These are phyloP conservation scores for Antechinus stuartii DNA, from an alignment of 2,113 vertebrate species.

Conservation along the genomic window DNA sequence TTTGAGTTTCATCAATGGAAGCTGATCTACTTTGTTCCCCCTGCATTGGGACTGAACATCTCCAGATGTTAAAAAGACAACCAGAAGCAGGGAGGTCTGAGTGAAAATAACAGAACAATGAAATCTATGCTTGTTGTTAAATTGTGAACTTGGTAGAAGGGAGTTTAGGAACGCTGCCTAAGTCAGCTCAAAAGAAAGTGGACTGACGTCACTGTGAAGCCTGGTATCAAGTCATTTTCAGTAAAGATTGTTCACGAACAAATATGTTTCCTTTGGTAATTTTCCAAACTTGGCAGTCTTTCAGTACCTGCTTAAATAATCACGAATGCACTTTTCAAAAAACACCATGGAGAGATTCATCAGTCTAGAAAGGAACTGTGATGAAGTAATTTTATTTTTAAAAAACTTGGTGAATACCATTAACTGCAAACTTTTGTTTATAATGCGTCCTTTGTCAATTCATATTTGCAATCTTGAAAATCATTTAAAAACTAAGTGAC, in stretches of 20 bases:
- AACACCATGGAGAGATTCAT: constrained; percentile 28
- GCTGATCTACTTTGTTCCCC: constrained; percentile 29
- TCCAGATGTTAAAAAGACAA: constrained; percentile 4
- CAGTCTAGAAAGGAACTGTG: not conserved
- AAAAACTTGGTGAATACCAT: not conserved
- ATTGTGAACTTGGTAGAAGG: constrained; percentile 8
- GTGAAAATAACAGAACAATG: not conserved
- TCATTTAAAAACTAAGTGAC: not conserved
- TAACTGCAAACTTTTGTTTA: not conserved
- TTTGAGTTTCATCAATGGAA: constrained; percentile 28
- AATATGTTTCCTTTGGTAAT: constrained; percentile 36
- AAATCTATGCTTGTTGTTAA: not conserved
- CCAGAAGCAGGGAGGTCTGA: not conserved
- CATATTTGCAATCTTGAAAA: not conserved
- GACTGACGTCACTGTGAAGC: not conserved
- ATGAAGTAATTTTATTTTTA: not conserved
- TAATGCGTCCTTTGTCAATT: not conserved
- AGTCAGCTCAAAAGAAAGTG: not conserved
- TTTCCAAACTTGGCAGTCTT: constrained; percentile 46
- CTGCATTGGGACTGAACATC: constrained; percentile 40
- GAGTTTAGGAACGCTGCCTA: not conserved
- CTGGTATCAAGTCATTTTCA: constrained; percentile 21
- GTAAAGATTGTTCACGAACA: constrained; percentile 15
- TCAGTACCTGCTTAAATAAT: constrained; percentile 12
- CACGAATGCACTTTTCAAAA: constrained; percentile 33